phyloP scores from a whole-genome alignment of 2,797 vertebrate genomes.

The Sebastes kiyomatsui region DNA sequence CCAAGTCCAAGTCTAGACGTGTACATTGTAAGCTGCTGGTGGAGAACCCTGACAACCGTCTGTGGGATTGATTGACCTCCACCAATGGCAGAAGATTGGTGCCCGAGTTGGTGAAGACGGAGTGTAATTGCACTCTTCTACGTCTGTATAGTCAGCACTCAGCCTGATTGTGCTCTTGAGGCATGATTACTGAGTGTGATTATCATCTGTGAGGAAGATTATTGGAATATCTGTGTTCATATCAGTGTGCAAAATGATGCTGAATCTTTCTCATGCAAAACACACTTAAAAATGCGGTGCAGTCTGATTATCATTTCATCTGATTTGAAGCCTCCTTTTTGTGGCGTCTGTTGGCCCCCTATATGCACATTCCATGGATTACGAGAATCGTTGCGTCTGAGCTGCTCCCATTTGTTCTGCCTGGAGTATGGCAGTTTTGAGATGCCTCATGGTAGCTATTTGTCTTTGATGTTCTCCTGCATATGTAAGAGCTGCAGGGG shows the following conservation, averaged over 20 bases:
- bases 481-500: neutral
- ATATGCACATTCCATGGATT: slow-evolving; percentile 56
- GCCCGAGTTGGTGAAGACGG: slow-evolving; percentile 1
- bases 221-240: neutral
- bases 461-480: slow-evolving; percentile 24
- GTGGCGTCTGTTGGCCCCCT: slow-evolving; percentile 9
- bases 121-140: slow-evolving; percentile 33
- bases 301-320: slow-evolving; percentile 9
- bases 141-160: slow-evolving; percentile 34
- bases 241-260: slow-evolving; percentile 3
- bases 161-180: slow-evolving; percentile 61
- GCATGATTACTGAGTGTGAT: slow-evolving; percentile 26
- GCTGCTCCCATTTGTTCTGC: slow-evolving; percentile 74
- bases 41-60: slow-evolving; percentile 27
- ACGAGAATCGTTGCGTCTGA: slow-evolving; percentile 62
- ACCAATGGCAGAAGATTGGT: slow-evolving; percentile 8
- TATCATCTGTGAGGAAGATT: slow-evolving; percentile 15
- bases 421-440: slow-evolving; percentile 25
- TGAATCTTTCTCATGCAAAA: slow-evolving; percentile 6
- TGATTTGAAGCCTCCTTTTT: slow-evolving; percentile 14
- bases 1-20: slow-evolving; percentile 65
- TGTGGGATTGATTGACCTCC: slow-evolving; percentile 48
- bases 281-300: neutral
- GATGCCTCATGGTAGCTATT: slow-evolving; percentile 6
- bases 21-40: slow-evolving; percentile 43